Evolutionary conservation across 23 tunicate genomes (phyloP).

Genomic region (Ascidia mentula): DNA sequence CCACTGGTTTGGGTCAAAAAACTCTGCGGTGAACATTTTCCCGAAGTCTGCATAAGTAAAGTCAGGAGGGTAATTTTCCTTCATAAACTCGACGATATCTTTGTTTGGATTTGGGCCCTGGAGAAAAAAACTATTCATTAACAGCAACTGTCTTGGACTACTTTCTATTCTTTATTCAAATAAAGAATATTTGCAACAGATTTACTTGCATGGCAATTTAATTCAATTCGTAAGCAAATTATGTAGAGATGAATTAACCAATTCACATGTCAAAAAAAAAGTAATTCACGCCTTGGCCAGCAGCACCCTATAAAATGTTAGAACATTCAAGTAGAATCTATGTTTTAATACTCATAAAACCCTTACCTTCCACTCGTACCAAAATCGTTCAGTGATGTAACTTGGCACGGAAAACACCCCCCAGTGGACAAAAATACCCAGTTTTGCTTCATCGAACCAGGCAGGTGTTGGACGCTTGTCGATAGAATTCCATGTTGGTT

Average conservation of each 20-base stretch:
- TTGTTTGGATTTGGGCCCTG: slow-evolving; percentile 13
- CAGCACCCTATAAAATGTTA: too few relatives aligned
- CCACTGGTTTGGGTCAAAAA: slow-evolving; percentile 74
- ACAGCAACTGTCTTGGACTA: background rate
- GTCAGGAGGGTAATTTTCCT: slow-evolving; percentile 70
- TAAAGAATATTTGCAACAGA: too few relatives aligned
- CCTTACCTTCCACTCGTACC: slow-evolving; percentile 73
- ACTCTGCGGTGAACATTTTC: slow-evolving; percentile 69
- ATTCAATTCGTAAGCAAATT: too few relatives aligned
- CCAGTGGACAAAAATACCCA: slow-evolving; percentile 87
- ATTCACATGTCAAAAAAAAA: too few relatives aligned
- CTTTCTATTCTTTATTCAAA: background rate
- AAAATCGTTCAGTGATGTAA: slow-evolving; percentile 68
- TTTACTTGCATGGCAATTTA: too few relatives aligned
- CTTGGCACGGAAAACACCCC: slow-evolving; percentile 78
- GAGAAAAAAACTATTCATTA: too few relatives aligned
- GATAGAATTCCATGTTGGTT: background rate
- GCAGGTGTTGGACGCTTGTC: background rate
- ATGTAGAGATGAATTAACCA: too few relatives aligned
- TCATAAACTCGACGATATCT: slow-evolving; percentile 50
- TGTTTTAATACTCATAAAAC: too few relatives aligned
- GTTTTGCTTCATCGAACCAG: slow-evolving; percentile 73
- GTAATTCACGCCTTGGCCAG: too few relatives aligned
- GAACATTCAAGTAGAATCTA: too few relatives aligned
- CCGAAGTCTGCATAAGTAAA: slow-evolving; percentile 88